Conservation (phyloP, 2,113 vertebrate genomes). For the Climacteris rufus region DNA sequence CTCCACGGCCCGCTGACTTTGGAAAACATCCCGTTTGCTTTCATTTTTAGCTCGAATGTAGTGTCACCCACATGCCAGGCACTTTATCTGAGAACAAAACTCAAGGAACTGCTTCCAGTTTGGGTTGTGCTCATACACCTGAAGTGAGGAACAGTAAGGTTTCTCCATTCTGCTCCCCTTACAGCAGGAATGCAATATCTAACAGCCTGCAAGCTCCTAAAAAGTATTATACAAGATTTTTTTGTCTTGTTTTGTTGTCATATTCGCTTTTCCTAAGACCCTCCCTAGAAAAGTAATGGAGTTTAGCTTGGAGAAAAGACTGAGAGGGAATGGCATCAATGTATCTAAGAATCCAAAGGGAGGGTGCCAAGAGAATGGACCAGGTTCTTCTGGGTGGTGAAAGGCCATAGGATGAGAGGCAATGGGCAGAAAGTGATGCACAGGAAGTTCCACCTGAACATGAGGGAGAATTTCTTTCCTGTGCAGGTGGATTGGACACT, state of each 20-base stretch:
- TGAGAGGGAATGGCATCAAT: too few species aligned
- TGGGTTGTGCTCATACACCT: accelerated
- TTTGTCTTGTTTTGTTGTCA: neutral
- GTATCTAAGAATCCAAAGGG: neutral
- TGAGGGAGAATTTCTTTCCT: neutral
- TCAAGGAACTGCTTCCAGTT: neutral
- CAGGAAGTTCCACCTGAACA: neutral
- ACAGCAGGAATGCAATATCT: neutral
- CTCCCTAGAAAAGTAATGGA: neutral
- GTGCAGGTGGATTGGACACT: too few species aligned
- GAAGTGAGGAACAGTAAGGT: neutral
- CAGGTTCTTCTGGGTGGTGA: neutral
- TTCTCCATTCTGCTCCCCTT: neutral
- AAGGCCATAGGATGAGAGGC: neutral
- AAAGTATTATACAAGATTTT: neutral
- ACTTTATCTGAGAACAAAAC: neutral
- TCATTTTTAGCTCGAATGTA: neutral
- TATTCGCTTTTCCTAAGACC: accelerated
- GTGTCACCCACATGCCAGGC: neutral
- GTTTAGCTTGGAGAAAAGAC: neutral
- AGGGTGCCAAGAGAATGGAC: neutral
- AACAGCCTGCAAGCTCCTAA: neutral
- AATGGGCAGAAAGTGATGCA: neutral
- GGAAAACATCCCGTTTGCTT: neutral
- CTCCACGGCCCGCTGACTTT: neutral